Percentiles rank a stretch among this genome's conserved stretches.
Conservation (phyloP, 2,888 invertebrate genomes). For the Schizotus pectinicornis region DNA sequence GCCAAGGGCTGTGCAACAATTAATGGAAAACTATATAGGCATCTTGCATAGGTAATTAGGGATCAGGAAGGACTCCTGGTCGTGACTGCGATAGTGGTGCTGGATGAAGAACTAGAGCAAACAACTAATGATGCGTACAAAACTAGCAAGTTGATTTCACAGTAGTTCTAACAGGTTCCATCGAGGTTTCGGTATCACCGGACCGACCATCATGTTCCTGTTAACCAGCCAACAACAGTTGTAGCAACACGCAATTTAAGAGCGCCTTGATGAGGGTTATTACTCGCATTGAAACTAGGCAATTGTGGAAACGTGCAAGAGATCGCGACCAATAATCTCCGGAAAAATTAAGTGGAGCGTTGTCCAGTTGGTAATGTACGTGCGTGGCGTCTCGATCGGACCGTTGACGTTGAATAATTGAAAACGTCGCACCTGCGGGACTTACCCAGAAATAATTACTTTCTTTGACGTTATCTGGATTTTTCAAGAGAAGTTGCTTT, state of each 20-base stretch:
- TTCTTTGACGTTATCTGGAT: neutral
- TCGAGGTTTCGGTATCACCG: no score
- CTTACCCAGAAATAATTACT: slow-evolving; percentile 9
- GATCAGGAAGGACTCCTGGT: no score
- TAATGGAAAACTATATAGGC: no score
- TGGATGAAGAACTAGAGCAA: no score
- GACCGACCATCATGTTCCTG: no score
- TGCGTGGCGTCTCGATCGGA: slow-evolving; percentile 13
- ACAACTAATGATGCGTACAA: no score
- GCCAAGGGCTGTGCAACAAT: no score
- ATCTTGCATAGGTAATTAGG: no score
- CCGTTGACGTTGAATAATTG: slow-evolving; percentile 15
- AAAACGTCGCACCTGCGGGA: slow-evolving; percentile 18
- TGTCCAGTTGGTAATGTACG: slow-evolving; percentile 9
- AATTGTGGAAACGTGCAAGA: slow-evolving; percentile 15
- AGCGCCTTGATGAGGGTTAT: slow-evolving; percentile 9
- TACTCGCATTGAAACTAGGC: slow-evolving; percentile 6
- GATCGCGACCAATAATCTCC: slow-evolving; percentile 1
- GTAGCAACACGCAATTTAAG: slow-evolving; percentile 11
- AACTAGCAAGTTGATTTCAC: no score
- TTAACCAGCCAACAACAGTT: no score
- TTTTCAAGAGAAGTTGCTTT: neutral
- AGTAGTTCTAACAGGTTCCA: no score
- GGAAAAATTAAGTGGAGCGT: slow-evolving; percentile 16
- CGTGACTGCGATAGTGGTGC: no score